Evolutionary conservation across 2,888 invertebrate genomes (phyloP).

Genomic region (Philhelius pedissequus): DNA sequence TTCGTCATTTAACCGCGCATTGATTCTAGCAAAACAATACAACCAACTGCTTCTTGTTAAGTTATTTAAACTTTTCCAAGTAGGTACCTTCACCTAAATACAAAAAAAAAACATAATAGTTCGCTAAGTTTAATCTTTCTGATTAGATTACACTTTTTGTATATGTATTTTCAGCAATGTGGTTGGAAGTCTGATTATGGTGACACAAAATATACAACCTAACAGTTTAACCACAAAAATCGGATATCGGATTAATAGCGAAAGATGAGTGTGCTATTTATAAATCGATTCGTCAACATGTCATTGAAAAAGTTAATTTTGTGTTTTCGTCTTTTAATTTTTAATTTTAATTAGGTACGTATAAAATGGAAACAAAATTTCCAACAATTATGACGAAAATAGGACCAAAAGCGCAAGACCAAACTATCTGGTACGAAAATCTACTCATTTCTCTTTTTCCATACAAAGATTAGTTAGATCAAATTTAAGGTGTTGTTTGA

Average conservation of each 20-base stretch:
- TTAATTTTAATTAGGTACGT: conserved; percentile 38
- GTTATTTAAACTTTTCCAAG: conserved; percentile 4
- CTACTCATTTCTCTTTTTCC: neutral
- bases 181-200: neutral
- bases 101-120: neutral
- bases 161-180: neutral
- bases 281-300: conserved; percentile 43
- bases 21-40: neutral
- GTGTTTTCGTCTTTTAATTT: neutral
- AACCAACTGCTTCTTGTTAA: neutral
- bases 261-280: conserved; percentile 13
- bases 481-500: neutral
- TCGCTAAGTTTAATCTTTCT: conserved; percentile 38
- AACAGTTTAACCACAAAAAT: conserved; percentile 12
- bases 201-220: neutral
- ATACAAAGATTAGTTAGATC: neutral
- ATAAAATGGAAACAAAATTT: neutral
- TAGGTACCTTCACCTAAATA: conserved; percentile 46
- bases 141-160: conserved; percentile 41
- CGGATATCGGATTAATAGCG: neutral
- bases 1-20: neutral
- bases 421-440: conserved; percentile 35
- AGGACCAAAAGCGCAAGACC: conserved; percentile 50
- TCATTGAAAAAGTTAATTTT: neutral
- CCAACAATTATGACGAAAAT: conserved; percentile 19